A percentile compares a stretch with the other conserved stretches of the same genome.
Evolutionary conservation across 2,888 invertebrate genomes (phyloP).

Genomic region (Digitonthophagus gazella): DNA sequence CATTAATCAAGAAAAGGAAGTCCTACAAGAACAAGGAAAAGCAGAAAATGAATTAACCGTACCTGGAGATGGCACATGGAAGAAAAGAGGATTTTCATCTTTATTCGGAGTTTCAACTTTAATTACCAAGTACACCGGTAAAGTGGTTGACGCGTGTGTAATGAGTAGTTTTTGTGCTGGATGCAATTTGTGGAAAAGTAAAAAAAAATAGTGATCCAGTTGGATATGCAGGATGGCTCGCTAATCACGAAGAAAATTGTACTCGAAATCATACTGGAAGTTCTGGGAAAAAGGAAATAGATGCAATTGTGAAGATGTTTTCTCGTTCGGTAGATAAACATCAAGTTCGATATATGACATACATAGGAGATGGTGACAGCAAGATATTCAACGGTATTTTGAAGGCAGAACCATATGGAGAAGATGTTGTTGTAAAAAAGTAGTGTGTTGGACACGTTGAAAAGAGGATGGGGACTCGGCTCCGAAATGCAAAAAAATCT

Average conservation of each 20-base stretch:
- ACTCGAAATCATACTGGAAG: background rate
- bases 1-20: too few relatives aligned
- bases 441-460: slow-evolving; percentile 14
- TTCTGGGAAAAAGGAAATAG: slow-evolving; percentile 11
- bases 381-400: too few relatives aligned
- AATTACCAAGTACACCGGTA: too few relatives aligned
- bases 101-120: too few relatives aligned
- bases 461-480: too few relatives aligned
- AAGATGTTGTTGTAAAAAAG: slow-evolving; percentile 26
- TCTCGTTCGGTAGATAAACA: slow-evolving; percentile 25
- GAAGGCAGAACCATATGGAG: too few relatives aligned
- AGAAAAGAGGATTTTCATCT: too few relatives aligned
- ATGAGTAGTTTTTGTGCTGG: slow-evolving; percentile 1
- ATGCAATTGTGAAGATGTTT: slow-evolving; percentile 10
- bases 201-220: slow-evolving; percentile 3
- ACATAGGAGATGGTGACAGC: slow-evolving; percentile 33
- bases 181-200: slow-evolving; percentile 1
- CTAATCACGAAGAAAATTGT: slow-evolving; percentile 1
- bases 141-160: background rate
- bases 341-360: slow-evolving; percentile 25
- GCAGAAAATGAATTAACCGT: too few relatives aligned
- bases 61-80: too few relatives aligned
- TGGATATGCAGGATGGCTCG: slow-evolving; percentile 6
- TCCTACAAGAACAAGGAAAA: too few relatives aligned
- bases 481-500: slow-evolving; percentile 19